Percentiles rank a stretch among this genome's conserved stretches.
phyloP scores from a whole-genome alignment of 2,113 vertebrate species.

The Rana temporaria region DNA sequence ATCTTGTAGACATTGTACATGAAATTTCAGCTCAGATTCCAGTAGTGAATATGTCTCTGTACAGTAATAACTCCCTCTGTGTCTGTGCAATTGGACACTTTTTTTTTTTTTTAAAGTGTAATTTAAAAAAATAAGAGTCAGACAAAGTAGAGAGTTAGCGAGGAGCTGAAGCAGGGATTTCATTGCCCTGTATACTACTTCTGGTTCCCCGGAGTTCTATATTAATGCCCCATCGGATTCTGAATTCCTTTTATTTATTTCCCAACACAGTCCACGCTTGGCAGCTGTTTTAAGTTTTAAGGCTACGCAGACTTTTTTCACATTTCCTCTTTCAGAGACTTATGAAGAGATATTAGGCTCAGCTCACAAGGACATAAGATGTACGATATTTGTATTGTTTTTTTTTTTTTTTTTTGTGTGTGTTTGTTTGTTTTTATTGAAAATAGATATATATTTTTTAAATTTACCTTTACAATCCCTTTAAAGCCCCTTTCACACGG shows the following conservation, averaged over 20 bases:
- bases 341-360: neutral
- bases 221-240: slow-evolving; percentile 28
- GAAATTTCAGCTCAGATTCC: too few relatives aligned
- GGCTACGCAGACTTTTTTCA: slow-evolving; percentile 20
- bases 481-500: too few relatives aligned
- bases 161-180: neutral
- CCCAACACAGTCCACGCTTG: slow-evolving; percentile 19
- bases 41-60: too few relatives aligned
- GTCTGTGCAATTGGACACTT: neutral
- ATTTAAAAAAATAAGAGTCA: neutral
- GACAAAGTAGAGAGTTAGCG: neutral
- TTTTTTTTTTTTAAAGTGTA: too few relatives aligned
- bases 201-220: slow-evolving; percentile 17
- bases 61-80: too few relatives aligned
- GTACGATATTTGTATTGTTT: too few relatives aligned
- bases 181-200: slow-evolving; percentile 12
- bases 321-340: slow-evolving; percentile 26
- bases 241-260: slow-evolving; percentile 26
- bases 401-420: too few relatives aligned
- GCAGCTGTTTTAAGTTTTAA: slow-evolving; percentile 21
- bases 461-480: too few relatives aligned
- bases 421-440: too few relatives aligned
- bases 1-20: too few relatives aligned
- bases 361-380: too few relatives aligned
- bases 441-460: too few relatives aligned